Percentiles rank a stretch among this genome's conserved stretches.
phyloP scores from a whole-genome alignment of 1,140 invertebrate genomes.

The Venturia canescens region DNA sequence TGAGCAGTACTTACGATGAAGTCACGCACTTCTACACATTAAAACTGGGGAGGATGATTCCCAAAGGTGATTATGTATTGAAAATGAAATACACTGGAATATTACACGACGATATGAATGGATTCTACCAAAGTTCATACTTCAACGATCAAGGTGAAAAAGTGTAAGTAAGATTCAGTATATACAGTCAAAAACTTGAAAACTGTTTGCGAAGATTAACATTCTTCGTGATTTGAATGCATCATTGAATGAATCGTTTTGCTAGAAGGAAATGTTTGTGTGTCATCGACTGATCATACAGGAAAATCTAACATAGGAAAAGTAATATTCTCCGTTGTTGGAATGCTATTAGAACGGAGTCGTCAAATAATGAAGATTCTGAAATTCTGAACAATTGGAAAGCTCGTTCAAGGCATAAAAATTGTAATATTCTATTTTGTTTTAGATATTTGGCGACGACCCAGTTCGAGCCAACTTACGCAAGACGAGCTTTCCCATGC shows the following conservation, averaged over 20 bases:
- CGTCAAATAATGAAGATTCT: no score
- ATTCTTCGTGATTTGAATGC: no score
- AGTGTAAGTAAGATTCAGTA: conserved; percentile 55
- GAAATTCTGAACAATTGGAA: no score
- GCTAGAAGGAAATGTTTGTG: no score
- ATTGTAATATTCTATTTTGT: conserved; percentile 19
- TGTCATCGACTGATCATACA: no score
- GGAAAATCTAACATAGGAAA: no score
- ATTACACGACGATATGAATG: conserved; percentile 51
- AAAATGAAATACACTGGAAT: conserved; percentile 45
- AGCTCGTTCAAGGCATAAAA: no score
- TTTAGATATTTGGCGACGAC: conserved; percentile 77
- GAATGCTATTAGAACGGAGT: no score
- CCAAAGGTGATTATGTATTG: conserved; percentile 15
- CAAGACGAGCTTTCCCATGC: conserved; percentile 84
- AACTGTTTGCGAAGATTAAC: no score
- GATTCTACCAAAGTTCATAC: conserved; percentile 61
- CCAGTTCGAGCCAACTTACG: conserved; percentile 84
- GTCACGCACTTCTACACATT: conserved; percentile 43
- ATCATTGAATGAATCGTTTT: no score
- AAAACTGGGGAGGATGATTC: fast-evolving
- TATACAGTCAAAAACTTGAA: no score
- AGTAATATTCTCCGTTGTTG: no score
- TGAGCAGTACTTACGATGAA: not conserved
- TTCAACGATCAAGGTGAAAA: conserved; percentile 9